Evolutionary conservation across 2,797 vertebrate genomes (phyloP).

Genomic region (Sardinella longiceps): DNA sequence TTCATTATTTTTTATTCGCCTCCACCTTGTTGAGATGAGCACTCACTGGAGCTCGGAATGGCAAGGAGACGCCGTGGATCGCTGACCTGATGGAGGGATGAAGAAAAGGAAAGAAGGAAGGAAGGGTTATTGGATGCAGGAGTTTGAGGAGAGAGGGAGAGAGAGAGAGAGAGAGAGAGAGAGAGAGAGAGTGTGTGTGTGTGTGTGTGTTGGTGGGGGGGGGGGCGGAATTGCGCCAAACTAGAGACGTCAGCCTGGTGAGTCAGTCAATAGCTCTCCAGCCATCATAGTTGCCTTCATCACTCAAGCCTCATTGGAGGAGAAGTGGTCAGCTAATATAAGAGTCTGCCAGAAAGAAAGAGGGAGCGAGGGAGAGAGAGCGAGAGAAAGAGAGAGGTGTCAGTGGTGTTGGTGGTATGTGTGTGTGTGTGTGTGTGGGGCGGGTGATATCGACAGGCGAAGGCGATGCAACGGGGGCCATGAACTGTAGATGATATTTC

Average conservation of each 20-base stretch:
- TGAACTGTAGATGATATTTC: conserved; percentile 49
- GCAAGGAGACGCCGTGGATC: conserved; percentile 42
- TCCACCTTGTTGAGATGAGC: conserved; percentile 62
- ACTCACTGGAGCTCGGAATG: conserved; percentile 47
- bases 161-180: too few relatives aligned
- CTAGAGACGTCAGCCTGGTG: conserved; percentile 41
- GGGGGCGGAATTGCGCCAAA: conserved; percentile 33
- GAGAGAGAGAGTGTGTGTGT: background rate
- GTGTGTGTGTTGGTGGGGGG: background rate
- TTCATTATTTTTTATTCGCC: conserved; percentile 69
- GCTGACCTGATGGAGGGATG: conserved; percentile 22
- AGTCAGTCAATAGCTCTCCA: conserved; percentile 41
- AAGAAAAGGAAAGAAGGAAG: background rate
- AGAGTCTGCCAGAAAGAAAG: conserved; percentile 1
- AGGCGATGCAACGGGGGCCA: conserved; percentile 31
- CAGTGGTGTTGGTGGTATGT: background rate
- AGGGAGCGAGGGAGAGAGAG: too few relatives aligned
- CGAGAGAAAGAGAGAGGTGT: background rate
- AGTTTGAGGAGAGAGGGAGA: background rate
- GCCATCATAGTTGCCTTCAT: conserved; percentile 44
- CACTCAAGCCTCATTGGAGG: conserved; percentile 38
- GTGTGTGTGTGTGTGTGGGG: background rate
- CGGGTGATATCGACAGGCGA: conserved; percentile 30
- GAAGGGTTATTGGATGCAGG: background rate
- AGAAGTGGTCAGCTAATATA: conserved; percentile 33